phyloP scores from a whole-genome alignment of 1,140 invertebrate species.

The Nautilus pompilius region DNA sequence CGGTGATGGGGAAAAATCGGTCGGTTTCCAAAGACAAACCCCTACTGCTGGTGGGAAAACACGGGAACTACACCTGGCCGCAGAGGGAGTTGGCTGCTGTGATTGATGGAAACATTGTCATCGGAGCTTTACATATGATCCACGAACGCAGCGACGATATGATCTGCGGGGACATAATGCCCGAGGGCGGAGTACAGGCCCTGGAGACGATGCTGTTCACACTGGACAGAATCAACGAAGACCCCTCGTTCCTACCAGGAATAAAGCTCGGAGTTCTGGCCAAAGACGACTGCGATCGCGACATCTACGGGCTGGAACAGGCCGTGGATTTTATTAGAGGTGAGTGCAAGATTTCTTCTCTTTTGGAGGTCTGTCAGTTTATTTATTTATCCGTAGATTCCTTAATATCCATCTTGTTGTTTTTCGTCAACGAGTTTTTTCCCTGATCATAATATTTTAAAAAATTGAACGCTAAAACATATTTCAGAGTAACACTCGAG shows the following conservation, averaged over 20 bases:
- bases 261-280: constrained; percentile 83
- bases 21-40: constrained; percentile 11
- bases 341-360: too few relatives aligned
- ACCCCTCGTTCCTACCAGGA: constrained; percentile 64
- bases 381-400: too few relatives aligned
- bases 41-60: constrained; percentile 10
- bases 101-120: constrained; percentile 72
- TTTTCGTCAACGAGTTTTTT: too few relatives aligned
- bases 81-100: constrained; percentile 76
- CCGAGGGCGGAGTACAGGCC: constrained; percentile 84
- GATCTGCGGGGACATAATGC: constrained; percentile 88
- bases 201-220: constrained; percentile 91
- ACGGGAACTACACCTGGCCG: constrained; percentile 67
- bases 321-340: constrained; percentile 97
- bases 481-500: too few relatives aligned
- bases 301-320: constrained; percentile 94
- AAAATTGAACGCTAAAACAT: too few relatives aligned
- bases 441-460: too few relatives aligned
- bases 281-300: constrained; percentile 93
- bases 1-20: not conserved
- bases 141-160: constrained; percentile 80
- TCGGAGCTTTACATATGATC: constrained; percentile 94
- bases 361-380: too few relatives aligned
- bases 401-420: too few relatives aligned
- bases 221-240: constrained; percentile 74